Percentiles rank a stretch among this genome's conserved stretches.
Evolutionary conservation across 53 echinoderm and acorn worm genomes (phyloP).

Genomic region (Astropecten irregularis): DNA sequence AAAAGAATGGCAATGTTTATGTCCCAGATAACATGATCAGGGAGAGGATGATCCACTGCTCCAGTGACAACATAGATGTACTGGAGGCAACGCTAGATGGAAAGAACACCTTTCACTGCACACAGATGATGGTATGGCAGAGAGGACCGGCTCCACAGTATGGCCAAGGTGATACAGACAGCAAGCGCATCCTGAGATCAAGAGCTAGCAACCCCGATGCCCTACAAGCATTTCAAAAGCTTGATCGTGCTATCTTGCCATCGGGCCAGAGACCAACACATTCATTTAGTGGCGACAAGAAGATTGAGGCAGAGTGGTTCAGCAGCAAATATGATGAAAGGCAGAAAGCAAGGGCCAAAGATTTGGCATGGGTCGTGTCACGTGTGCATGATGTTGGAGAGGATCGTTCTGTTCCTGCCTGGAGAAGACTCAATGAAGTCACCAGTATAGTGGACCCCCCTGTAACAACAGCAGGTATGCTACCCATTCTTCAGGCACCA

Average conservation of each 20-base stretch:
- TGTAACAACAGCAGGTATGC: conserved; percentile 49
- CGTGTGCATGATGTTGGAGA: conserved; percentile 1
- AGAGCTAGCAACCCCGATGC: conserved; percentile 41
- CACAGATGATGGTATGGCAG: conserved; percentile 62
- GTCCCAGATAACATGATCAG: conserved; percentile 20
- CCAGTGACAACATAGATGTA: conserved; percentile 49
- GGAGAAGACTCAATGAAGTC: conserved; percentile 24
- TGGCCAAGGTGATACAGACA: not conserved
- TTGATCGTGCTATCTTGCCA: conserved; percentile 41
- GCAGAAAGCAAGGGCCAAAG: conserved; percentile 1
- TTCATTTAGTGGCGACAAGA: not conserved
- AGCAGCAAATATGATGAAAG: not conserved
- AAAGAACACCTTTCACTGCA: conserved; percentile 49
- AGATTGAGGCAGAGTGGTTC: conserved; percentile 11
- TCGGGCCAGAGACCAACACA: conserved; percentile 30
- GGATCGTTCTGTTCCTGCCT: conserved; percentile 12
- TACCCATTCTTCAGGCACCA: conserved; percentile 57
- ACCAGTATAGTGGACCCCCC: conserved; percentile 35
- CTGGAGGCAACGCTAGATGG: conserved; percentile 19
- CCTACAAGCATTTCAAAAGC: conserved; percentile 18
- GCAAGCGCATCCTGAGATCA: conserved; percentile 18
- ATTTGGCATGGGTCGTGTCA: conserved; percentile 25
- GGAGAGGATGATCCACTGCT: conserved; percentile 28
- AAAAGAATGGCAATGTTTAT: conserved; percentile 39
- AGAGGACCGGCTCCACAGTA: conserved; percentile 42